These are phyloP conservation scores for Eristalis tenax DNA, from an alignment of 2,888 invertebrate genomes.

Conservation along the genomic window DNA sequence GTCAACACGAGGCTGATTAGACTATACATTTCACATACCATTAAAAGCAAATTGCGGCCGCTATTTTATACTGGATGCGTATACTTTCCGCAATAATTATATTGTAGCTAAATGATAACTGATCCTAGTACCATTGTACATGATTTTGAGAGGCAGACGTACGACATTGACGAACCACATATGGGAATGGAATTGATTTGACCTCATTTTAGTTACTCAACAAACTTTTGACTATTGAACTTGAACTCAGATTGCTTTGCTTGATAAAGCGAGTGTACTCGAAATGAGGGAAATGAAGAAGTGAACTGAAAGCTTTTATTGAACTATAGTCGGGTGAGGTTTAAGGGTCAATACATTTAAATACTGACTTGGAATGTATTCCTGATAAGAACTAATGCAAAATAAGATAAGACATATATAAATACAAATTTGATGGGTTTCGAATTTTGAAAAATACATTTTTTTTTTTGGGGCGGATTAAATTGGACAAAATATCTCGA, in stretches of 20 bases:
- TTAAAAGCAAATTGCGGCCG: slow-evolving; percentile 10
- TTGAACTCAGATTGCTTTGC: neutral
- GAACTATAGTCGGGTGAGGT: slow-evolving; percentile 10
- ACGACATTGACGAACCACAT: neutral
- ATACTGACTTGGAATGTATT: slow-evolving; percentile 1
- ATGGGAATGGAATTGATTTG: slow-evolving; percentile 19
- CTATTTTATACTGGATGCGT: neutral
- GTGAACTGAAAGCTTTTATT: neutral
- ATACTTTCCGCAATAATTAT: slow-evolving; percentile 5
- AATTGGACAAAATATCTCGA: too few relatives aligned
- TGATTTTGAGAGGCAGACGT: neutral
- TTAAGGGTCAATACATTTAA: neutral
- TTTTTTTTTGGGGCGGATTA: too few relatives aligned
- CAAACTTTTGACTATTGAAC: neutral
- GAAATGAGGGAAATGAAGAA: neutral
- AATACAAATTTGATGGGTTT: neutral
- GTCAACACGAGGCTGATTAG: slow-evolving; percentile 11
- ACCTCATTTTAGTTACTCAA: neutral
- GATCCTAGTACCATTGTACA: neutral
- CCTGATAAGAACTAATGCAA: slow-evolving; percentile 4
- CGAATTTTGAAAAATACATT: neutral
- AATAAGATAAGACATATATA: neutral
- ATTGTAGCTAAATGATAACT: neutral
- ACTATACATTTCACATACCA: neutral
- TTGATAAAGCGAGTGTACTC: neutral